phyloP scores from a whole-genome alignment of 2,888 invertebrate genomes.

The Ophion slaviceki region DNA sequence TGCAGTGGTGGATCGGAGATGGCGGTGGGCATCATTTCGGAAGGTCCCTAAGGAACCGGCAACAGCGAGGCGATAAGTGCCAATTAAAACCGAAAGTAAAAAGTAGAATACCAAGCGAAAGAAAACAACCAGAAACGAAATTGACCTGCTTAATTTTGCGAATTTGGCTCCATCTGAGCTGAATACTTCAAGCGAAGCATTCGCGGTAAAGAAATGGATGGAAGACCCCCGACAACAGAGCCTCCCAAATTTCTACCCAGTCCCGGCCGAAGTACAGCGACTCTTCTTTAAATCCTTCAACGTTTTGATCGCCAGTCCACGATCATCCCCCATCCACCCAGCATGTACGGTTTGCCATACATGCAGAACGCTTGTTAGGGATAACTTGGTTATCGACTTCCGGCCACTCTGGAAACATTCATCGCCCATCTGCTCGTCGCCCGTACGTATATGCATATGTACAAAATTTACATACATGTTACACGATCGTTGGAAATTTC shows the following conservation, averaged over 20 bases:
- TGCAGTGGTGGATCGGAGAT: not conserved
- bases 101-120: not conserved
- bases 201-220: not conserved
- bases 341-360: not conserved
- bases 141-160: not conserved
- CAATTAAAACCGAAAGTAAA: not conserved
- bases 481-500: constrained; percentile 12
- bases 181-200: not conserved
- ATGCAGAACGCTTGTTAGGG: not conserved
- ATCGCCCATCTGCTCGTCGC: not conserved
- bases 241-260: not conserved
- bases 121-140: not conserved
- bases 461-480: constrained; percentile 5
- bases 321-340: not conserved
- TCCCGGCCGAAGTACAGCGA: not conserved
- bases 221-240: not conserved
- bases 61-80: not conserved
- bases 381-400: not conserved
- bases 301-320: not conserved
- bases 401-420: constrained; percentile 5
- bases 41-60: not conserved
- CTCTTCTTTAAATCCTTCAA: not conserved
- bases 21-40: not conserved
- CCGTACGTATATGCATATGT: not conserved
- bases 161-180: not conserved